Percentiles rank a stretch among this genome's conserved stretches.
These are phyloP conservation scores for Cricetomys ansorgei DNA, from an alignment of 2,113 vertebrate genomes.

Conservation along the genomic window DNA sequence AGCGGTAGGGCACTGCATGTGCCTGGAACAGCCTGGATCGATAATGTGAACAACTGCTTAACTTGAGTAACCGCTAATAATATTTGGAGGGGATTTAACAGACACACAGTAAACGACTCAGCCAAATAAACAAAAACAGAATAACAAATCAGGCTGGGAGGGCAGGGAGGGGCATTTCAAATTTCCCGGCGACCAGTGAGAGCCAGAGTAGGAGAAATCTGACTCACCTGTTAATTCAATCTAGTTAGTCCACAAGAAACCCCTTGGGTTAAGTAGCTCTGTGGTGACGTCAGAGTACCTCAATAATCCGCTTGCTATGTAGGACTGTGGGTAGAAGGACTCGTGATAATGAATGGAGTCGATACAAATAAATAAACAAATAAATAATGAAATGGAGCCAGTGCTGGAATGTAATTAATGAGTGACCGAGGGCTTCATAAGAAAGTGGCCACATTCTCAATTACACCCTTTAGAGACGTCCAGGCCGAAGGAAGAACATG, in stretches of 20 bases:
- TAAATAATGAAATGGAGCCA: background rate
- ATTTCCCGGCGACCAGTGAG: background rate
- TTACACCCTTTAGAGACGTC: background rate
- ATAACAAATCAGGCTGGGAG: background rate
- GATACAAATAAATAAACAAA: too few species aligned
- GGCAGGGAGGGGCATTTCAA: background rate
- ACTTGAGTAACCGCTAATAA: constrained; percentile 52
- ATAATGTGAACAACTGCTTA: constrained; percentile 64
- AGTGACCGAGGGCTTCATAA: background rate
- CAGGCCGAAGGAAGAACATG: background rate
- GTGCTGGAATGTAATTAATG: background rate
- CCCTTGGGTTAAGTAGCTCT: background rate
- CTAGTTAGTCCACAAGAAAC: background rate
- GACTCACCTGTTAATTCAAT: background rate
- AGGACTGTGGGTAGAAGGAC: background rate
- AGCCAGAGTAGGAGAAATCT: background rate
- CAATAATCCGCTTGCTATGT: background rate
- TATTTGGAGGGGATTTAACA: constrained; percentile 55
- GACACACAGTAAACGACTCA: constrained; percentile 37
- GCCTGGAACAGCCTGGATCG: constrained; percentile 68
- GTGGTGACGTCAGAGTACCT: background rate
- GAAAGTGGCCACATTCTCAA: background rate
- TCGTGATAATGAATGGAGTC: background rate
- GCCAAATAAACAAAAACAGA: constrained; percentile 31
- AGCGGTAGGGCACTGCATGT: constrained; percentile 49